Evolutionary conservation across 2,113 vertebrate species (phyloP).

Genomic region (Psilopsiagon aymara): DNA sequence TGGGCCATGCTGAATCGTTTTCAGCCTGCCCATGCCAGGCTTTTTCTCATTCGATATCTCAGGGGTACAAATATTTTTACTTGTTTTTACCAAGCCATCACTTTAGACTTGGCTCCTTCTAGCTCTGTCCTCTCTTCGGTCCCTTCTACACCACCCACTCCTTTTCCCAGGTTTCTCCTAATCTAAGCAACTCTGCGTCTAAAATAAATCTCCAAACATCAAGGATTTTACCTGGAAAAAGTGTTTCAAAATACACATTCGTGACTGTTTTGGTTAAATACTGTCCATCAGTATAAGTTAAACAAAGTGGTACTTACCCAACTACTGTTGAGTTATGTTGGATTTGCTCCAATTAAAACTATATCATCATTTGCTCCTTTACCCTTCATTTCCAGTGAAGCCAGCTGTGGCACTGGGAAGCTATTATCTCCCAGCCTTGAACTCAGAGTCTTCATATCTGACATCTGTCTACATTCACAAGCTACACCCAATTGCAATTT

Average conservation of each 20-base stretch:
- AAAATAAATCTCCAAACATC: not conserved
- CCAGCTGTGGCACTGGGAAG: not conserved
- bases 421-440: not conserved
- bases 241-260: not conserved
- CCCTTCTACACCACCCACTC: not conserved
- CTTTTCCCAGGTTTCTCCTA: not conserved
- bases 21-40: not conserved
- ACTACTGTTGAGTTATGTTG: not conserved
- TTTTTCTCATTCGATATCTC: not conserved
- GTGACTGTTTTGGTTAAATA: not conserved
- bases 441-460: not conserved
- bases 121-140: not conserved
- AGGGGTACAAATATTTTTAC: not conserved
- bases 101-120: not conserved
- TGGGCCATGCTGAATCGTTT: not conserved
- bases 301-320: not conserved
- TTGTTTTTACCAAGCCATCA: not conserved
- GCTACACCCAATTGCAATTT: not conserved
- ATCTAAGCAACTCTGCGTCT: not conserved
- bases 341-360: not conserved
- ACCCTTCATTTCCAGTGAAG: not conserved
- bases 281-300: not conserved
- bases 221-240: not conserved
- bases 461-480: not conserved
- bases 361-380: not conserved